Base-by-base conservation (phyloP, 2,113 vertebrate species). In the Chroicocephalus ridibundus region DNA sequence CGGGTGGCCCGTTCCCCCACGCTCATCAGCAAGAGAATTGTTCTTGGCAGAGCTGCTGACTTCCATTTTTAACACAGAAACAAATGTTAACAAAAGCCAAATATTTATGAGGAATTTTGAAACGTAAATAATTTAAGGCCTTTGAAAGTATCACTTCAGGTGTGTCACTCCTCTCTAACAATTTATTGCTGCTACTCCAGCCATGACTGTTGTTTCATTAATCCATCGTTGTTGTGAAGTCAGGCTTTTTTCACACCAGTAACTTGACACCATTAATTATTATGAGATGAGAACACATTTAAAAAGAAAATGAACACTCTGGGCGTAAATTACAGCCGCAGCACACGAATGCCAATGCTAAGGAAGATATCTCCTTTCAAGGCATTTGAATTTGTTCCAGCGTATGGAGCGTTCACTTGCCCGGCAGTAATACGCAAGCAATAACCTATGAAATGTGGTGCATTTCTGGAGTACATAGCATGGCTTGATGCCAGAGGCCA, bases 181-280 rank as follows among this genome's bases (percentile, higher is more conserved):
- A 97, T 97, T 97, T 96, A 97, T 80, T 91, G 93, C 96, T 65
- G 68, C 90, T 96, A 93, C 84, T 85, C 86, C 96, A 96, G 83
- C 95, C 77, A 62, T 69, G 84, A 89, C 97, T 91, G 93, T 91
- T 72, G 26, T 93, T 96, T 98, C 97, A 97, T 98, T 98, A 97
- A 97, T 97, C 91, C 94, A 38, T 31, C 60, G 47, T 86, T 96
- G 94, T 93, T 94, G 90, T 81, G 84, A 90, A 85, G 65, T 96
- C 96, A 91, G 96, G 82, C 88, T 89, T 93, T 97, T 92, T 93
- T 97, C 97, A 97, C 96, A 93, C 92, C 94, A 94, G 94, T 96
- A 96, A 97, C 94, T 91, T 97, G 96, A 97, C 64, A 94, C 96
- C 95, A 95, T 97, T 97, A 97, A 97, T 97, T 77, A 96, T 97